Evolutionary conservation across 2,797 vertebrate genomes (phyloP), one percentile per base, ranked within the genome.

Genomic region (Spinus pinus): DNA sequence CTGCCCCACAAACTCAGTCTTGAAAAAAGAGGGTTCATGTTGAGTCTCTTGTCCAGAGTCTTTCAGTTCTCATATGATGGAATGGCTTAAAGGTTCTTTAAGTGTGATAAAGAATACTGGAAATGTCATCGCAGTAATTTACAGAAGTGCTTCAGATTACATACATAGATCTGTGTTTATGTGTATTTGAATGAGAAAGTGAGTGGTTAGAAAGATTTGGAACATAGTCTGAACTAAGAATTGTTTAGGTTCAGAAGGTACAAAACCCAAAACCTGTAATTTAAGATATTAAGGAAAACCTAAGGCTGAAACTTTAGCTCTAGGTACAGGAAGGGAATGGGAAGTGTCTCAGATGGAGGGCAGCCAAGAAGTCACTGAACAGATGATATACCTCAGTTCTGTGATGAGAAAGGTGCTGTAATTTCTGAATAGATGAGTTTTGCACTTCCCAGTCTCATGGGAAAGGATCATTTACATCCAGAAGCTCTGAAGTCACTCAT

Each of bases 241-340:
- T 13, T 72, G 80, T 83, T 73, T 72, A 74, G 39, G 9, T 77
- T 93, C 41, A 77, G 62, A 72, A 89, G 49, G 71, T 95, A 78
- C 61, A 86, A 96, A 93, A 27, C 73, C 51, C 91, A 57, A 93
- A 62, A 10, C 21, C 33, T 74, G 75, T 91, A 96, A 89, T 93
- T 93, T 89, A 94, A 91, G 46, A 23, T 66, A 30, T 8, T 64
- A 78, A 51, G 35, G 51, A 67, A 62, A 69, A 65, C 7, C 9
- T 27, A 57, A 67, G 67, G 15, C 31, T 88, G 75, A 85, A 86
- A 51, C 46, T 71, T 66, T 25, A 91, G 39, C 25, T 65, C 2
- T 50, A 21, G 25, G 9, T 86, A 70, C 24, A 56, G n/a, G 19
- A 75, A 33, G 21, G 24, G 12, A 72, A 44, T 17, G 21, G 10